Evolutionary conservation across 2,797 vertebrate species (phyloP), one percentile per base, ranked within the genome.

Genomic region (Bradypodion pumilum): DNA sequence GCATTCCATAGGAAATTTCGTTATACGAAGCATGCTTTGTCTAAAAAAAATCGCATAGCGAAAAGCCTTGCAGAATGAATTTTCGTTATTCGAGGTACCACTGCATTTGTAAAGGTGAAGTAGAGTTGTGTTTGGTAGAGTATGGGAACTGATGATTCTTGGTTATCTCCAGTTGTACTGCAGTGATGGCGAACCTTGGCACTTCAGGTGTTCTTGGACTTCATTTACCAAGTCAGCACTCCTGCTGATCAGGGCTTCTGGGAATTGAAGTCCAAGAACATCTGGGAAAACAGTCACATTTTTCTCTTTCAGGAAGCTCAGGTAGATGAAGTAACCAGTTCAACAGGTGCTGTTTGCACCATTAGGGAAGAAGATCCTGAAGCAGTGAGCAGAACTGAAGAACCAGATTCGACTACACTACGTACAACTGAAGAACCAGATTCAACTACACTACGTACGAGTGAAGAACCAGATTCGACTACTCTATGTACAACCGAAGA

Each of bases 391-490:
- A 27, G 68, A 60, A 78, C 81, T 81, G 90, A 93, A 92, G 93
- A 94, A 84, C 76, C 91, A 59, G 89, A 93, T 80, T 93, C 94
- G 37, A 70, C 83, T 65, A 66, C 77, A 77, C 40, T 29, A 66
- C 37, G 35, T 87, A 89, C 92, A 56, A 78, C 81, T 80, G 90
- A 93, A 92, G 93, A 94, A 84, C 77, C 91, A 49, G 89, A 93
- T 80, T 93, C 94, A 40, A 70, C 83, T 66, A 66, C 77, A 44
- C 42, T 16, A 66, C 42, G 69, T 42, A 42, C 25, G 62, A 78
- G 82, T 79, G 90, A 93, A 92, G 92, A 94, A 86, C 79, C 91
- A 44, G 89, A 92, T 81, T 92, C 93, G 37, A 74, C 82, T 42
- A 86, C 85, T 8, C 40, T 29, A 66, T 37, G 35, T 87, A 89